Evolutionary conservation across 2,797 vertebrate genomes (phyloP), one percentile per base, ranked within the genome.

Genomic region (Hippocampus kuda): DNA sequence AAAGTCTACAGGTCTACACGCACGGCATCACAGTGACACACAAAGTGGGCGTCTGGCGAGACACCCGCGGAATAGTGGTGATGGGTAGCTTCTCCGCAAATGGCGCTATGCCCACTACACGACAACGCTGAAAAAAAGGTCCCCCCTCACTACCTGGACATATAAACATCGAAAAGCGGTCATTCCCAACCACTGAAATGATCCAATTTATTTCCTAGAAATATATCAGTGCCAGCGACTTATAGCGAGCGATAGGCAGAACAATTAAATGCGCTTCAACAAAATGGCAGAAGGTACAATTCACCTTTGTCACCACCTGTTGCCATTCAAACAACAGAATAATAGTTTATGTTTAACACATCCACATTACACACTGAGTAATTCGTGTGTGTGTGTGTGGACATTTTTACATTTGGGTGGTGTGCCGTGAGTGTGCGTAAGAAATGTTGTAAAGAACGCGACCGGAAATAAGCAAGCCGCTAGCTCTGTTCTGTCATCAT

Each of bases 21-120:
- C 93, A 97, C 89, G 90, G 94, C 93, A 94, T 98, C 95, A 99
- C 97, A 98, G 96, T 98, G 96, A 94, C 94, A 97, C 96, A 98
- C 94, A 90, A 94, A 95, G 95, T 94, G 93, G 94, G 95, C 93
- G 94, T 95, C 93, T 89, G 18, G 92, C 90, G 86, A 94, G 93
- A 98, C 94, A 87, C 90, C 89, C 59, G 59, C 26, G 59, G 59
- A 60, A 60, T 60, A 94, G 96, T 94, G 96, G 95, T 95, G 96
- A 98, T 96, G 88, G 94, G 91, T 94, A 97, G 94, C 95, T 94
- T 97, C 88, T 88, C 83, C n/a, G 94, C 93, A 94, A 51, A 94
- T 93, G 94, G 94, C 93, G 53, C 53, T 54, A 24, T 3, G 53
- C 53, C 24, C 92, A 95, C 94, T 95, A 98, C 95, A 91, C 91